A percentile compares a stretch with the other conserved stretches of the same genome.
Evolutionary conservation across 2,888 invertebrate genomes (phyloP).

Genomic region (Charanyca ferruginea): DNA sequence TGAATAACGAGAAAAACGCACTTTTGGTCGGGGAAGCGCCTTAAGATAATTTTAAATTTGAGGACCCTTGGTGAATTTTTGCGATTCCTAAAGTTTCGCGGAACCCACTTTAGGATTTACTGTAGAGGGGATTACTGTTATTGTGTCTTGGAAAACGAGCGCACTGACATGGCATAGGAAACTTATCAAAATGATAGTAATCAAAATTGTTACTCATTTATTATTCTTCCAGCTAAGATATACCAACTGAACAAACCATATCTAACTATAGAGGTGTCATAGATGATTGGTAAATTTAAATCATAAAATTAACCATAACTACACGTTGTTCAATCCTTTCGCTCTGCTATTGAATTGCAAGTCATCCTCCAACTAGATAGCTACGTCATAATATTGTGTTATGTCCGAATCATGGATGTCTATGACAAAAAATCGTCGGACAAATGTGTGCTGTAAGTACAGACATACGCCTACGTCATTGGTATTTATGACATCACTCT

Average conservation of each 20-base stretch:
- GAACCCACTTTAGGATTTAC: too few relatives aligned
- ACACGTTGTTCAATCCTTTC: not conserved
- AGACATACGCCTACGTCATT: constrained; percentile 5
- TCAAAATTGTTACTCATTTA: too few relatives aligned
- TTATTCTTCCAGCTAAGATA: not conserved
- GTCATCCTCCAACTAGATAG: constrained; percentile 19
- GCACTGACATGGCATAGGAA: too few relatives aligned
- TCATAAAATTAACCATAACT: constrained; percentile 5
- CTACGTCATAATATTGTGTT: constrained; percentile 3
- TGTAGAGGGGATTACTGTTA: too few relatives aligned
- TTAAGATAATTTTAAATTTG: too few relatives aligned
- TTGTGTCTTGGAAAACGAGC: too few relatives aligned
- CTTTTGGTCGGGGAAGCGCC: too few relatives aligned
- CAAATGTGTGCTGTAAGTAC: not conserved
- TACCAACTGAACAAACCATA: not conserved
- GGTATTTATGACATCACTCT: constrained; percentile 36
- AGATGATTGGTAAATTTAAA: not conserved
- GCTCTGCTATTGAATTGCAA: constrained; percentile 12
- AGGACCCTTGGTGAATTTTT: too few relatives aligned
- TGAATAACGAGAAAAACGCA: too few relatives aligned
- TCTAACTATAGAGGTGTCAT: not conserved
- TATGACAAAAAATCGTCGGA: constrained; percentile 21
- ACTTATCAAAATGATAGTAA: too few relatives aligned
- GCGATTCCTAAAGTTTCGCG: too few relatives aligned
- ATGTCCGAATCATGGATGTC: constrained; percentile 21